Evolutionary conservation across 2,888 invertebrate species (phyloP).

Genomic region (Anthophora plumipes): DNA sequence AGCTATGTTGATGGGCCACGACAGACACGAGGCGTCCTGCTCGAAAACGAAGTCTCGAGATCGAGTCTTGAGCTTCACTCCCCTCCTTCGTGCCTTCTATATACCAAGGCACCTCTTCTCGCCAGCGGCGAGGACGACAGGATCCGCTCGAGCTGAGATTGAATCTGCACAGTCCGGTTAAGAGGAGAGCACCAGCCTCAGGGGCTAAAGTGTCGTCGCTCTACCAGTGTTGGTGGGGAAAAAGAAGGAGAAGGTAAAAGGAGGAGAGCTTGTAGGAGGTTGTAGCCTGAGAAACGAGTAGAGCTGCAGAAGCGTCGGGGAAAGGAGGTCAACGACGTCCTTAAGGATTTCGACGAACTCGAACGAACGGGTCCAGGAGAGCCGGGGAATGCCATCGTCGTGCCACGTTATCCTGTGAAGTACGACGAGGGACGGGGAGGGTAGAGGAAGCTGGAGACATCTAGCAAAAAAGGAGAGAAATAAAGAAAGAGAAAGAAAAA

Average conservation of each 20-base stretch:
- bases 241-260: background rate
- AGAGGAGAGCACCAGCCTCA: slow-evolving; percentile 67
- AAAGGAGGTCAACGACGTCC: slow-evolving; percentile 82
- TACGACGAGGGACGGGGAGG: slow-evolving; percentile 37
- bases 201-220: slow-evolving; percentile 44
- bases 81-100: slow-evolving; percentile 21
- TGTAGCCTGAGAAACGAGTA: slow-evolving; percentile 68
- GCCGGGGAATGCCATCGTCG: slow-evolving; percentile 70
- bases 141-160: slow-evolving; percentile 73
- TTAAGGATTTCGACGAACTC: slow-evolving; percentile 80
- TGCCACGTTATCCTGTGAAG: slow-evolving; percentile 72
- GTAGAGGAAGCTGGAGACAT: slow-evolving; percentile 15
- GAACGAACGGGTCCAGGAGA: slow-evolving; percentile 72
- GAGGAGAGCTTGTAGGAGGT: slow-evolving; percentile 36
- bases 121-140: slow-evolving; percentile 44
- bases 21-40: slow-evolving; percentile 37
- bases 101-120: too few species aligned
- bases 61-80: slow-evolving; percentile 15
- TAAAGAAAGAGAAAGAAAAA: slow-evolving; percentile 1
- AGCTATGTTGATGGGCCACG: slow-evolving; percentile 65
- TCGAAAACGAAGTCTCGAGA: slow-evolving; percentile 51
- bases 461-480: slow-evolving; percentile 28
- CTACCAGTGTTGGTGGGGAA: background rate
- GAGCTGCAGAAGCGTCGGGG: slow-evolving; percentile 65
- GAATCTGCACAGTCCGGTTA: slow-evolving; percentile 76